These are phyloP conservation scores for Peromyscus aztecus DNA, from an alignment of 2,797 vertebrate species.

Conservation along the genomic window DNA sequence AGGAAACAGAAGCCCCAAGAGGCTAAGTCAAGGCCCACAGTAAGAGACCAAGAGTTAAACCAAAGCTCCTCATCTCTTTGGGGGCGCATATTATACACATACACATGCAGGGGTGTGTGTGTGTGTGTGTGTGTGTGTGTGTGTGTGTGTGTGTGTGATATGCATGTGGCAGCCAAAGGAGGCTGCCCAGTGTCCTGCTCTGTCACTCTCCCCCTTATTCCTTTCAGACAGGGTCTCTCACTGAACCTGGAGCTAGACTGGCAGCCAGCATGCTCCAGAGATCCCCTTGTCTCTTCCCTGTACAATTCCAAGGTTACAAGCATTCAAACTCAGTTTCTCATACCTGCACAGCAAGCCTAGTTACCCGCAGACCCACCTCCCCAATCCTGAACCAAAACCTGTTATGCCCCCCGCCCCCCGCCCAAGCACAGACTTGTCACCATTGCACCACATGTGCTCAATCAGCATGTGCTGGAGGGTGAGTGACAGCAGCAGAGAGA, in stretches of 20 bases:
- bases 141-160: no score
- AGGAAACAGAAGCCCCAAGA: constrained; percentile 26
- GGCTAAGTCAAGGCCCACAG: background rate
- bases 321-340: background rate
- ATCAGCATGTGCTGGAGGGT: background rate
- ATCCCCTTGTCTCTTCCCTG: background rate
- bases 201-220: background rate
- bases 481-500: background rate
- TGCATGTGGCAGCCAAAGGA: background rate
- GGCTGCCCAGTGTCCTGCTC: background rate
- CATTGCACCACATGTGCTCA: background rate
- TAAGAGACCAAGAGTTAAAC: background rate
- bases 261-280: background rate
- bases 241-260: background rate
- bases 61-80: background rate
- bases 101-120: no score
- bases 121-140: no score
- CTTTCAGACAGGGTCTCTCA: background rate
- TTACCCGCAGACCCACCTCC: background rate
- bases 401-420: background rate
- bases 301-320: background rate
- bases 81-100: background rate
- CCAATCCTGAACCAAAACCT: background rate
- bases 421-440: background rate
- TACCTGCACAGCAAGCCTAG: background rate